Evolutionary conservation across 1,140 invertebrate species (phyloP).

Genomic region (Heliothis subflexa): DNA sequence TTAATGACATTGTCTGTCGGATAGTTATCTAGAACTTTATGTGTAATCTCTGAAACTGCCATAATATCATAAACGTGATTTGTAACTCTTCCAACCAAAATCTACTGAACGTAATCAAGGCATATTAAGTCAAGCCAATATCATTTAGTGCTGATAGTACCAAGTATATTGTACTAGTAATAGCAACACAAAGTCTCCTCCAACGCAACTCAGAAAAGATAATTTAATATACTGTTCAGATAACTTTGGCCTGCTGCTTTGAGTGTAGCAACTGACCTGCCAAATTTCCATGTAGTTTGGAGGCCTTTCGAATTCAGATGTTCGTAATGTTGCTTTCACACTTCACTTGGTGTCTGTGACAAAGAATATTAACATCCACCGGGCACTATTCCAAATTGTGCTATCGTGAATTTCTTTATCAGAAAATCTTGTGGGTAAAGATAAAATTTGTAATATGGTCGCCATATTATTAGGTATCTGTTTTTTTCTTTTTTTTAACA

Average conservation of each 20-base stretch:
- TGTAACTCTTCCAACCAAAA: too few species aligned
- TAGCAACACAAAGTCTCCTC: not conserved
- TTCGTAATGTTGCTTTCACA: constrained; percentile 9
- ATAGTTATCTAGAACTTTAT: too few species aligned
- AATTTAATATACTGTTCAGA: constrained; percentile 1
- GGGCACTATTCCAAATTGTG: constrained; percentile 11
- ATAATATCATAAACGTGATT: too few species aligned
- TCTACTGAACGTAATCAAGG: too few species aligned
- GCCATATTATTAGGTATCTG: too few species aligned
- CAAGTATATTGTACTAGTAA: not conserved
- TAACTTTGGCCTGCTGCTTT: not conserved
- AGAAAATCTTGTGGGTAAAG: not conserved
- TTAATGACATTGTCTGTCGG: too few species aligned
- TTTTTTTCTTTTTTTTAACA: too few species aligned
- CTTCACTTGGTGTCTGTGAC: constrained; percentile 7
- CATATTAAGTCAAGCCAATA: too few species aligned
- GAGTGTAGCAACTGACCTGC: constrained; percentile 28
- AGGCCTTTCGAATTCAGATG: constrained; percentile 18
- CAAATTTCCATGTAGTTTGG: constrained; percentile 39
- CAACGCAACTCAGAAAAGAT: not conserved
- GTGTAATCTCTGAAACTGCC: too few species aligned
- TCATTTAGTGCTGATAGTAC: not conserved
- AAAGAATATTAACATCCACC: constrained; percentile 24
- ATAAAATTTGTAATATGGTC: too few species aligned
- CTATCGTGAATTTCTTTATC: constrained; percentile 10